Conservation (phyloP, 2,113 vertebrate genomes). For the Nothoprocta perdicaria region DNA sequence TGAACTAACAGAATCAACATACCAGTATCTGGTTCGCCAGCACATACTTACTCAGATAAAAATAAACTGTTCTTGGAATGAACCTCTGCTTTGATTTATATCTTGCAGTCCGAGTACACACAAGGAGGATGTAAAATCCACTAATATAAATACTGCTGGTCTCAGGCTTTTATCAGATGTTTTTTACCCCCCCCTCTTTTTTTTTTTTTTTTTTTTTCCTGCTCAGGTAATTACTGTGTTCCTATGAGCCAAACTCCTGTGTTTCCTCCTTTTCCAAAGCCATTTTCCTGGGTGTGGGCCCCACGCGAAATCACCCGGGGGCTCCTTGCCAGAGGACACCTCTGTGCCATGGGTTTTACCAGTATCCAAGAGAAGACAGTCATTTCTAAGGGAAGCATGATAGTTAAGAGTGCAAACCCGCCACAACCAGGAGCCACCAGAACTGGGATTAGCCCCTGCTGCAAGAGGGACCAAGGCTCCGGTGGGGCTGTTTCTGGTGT, state of each 20-base stretch:
- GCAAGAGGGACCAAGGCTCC: background rate
- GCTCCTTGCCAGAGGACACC: background rate
- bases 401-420: background rate
- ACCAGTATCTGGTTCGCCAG: conserved; percentile 33
- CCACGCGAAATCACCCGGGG: background rate
- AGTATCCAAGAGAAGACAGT: background rate
- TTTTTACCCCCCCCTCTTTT: background rate
- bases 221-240: conserved; percentile 40
- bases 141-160: conserved; percentile 56
- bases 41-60: conserved; percentile 58
- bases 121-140: conserved; percentile 61
- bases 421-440: background rate
- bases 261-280: conserved; percentile 44
- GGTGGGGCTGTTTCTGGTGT: background rate
- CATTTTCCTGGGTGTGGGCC: conserved; percentile 42
- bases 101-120: conserved; percentile 42
- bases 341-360: background rate
- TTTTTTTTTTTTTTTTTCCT: background rate
- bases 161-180: conserved; percentile 55
- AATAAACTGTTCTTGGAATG: conserved; percentile 71
- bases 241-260: conserved; percentile 1
- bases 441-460: rapidly evolving
- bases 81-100: conserved; percentile 59
- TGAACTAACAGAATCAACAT: conserved; percentile 24
- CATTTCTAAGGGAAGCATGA: rapidly evolving